Conservation (phyloP, 2,888 invertebrate genomes). For the Platycnemis pennipes region DNA sequence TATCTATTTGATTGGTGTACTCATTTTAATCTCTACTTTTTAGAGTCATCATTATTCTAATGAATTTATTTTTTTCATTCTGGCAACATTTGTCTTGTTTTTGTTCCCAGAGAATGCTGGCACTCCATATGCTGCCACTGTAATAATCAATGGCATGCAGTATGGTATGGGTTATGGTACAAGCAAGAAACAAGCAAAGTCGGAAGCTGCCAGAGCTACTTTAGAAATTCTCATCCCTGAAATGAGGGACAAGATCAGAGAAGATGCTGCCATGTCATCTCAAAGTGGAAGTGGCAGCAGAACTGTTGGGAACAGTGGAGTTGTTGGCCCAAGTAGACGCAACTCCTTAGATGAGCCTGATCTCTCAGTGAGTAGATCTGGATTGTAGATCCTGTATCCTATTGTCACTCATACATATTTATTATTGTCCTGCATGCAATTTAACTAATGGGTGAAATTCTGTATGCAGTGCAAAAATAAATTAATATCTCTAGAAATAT, state of each 20-base stretch:
- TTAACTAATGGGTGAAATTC: too few species aligned
- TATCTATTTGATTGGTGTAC: too few species aligned
- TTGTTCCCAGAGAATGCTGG: constrained; percentile 88
- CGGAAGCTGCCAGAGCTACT: constrained; percentile 94
- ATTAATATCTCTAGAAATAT: too few species aligned
- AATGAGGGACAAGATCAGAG: constrained; percentile 90
- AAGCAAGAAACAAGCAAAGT: constrained; percentile 97
- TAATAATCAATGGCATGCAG: constrained; percentile 94
- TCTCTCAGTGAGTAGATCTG: constrained; percentile 80
- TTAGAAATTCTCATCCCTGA: constrained; percentile 95
- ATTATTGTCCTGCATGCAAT: too few species aligned
- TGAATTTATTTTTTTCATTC: not conserved
- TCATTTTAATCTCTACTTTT: too few species aligned
- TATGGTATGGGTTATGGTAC: constrained; percentile 97
- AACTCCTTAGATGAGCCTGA: constrained; percentile 77
- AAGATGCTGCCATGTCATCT: constrained; percentile 81
- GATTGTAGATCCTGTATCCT: too few species aligned
- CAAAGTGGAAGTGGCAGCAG: constrained; percentile 77
- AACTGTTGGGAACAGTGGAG: constrained; percentile 74
- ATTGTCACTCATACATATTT: too few species aligned
- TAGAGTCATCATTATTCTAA: too few species aligned
- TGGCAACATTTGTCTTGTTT: not conserved
- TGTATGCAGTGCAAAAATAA: too few species aligned
- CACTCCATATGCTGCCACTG: constrained; percentile 96
- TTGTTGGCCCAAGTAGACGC: constrained; percentile 69